phyloP scores from a whole-genome alignment of 2,113 vertebrate genomes.

The Eclectus roratus region DNA sequence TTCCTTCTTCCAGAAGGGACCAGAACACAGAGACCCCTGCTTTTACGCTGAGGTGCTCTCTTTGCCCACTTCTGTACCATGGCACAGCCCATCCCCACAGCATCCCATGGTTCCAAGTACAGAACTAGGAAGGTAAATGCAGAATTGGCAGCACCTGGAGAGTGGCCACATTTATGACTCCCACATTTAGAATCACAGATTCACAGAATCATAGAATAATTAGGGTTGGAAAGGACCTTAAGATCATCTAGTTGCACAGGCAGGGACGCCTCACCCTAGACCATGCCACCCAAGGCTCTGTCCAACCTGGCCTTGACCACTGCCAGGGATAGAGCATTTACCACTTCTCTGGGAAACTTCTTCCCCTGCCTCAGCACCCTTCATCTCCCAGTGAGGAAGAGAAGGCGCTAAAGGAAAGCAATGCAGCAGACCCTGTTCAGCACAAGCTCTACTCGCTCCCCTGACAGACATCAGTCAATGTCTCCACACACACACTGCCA shows the following conservation, averaged over 20 bases:
- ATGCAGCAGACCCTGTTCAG: accelerated
- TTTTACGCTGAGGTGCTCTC: background rate
- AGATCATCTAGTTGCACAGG: background rate
- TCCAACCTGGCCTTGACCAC: background rate
- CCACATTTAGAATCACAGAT: background rate
- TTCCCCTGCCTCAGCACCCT: background rate
- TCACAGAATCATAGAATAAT: background rate
- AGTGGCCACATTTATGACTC: background rate
- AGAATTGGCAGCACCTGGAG: background rate
- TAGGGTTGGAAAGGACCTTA: background rate
- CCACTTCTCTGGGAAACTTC: background rate
- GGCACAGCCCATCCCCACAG: accelerated
- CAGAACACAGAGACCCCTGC: background rate
- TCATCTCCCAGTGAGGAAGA: accelerated
- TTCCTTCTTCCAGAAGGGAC: background rate
- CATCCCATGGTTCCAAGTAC: accelerated
- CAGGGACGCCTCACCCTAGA: background rate
- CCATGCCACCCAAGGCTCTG: background rate
- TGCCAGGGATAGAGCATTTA: background rate
- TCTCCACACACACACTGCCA: background rate
- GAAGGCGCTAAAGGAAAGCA: background rate
- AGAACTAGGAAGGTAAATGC: background rate
- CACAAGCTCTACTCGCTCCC: conserved; percentile 10
- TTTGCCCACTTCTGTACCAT: too few species aligned
- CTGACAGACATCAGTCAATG: conserved; percentile 24